Evolutionary conservation across 2,797 vertebrate genomes (phyloP), one percentile per base, ranked within the genome.

Genomic region (Pipistrellus pipistrellus): DNA sequence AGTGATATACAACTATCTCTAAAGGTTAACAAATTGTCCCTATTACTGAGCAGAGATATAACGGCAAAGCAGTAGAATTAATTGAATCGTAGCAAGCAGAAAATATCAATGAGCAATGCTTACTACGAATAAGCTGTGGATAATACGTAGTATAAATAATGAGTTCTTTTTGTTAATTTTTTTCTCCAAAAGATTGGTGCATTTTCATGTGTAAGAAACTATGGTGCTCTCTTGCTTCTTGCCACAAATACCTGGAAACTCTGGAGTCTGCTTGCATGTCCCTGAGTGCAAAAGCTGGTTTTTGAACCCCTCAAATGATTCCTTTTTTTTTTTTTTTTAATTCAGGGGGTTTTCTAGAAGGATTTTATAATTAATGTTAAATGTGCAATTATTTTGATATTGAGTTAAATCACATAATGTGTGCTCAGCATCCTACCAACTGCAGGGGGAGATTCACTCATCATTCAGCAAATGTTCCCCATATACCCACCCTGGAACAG

Each of bases 21-120:
- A 41, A 68, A 84, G 18, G 55, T 94, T 93, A 93, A 81, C 57
- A 91, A 89, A 77, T 73, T 92, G 21, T 86, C 80, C 66, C 14
- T 55, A 72, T 80, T 83, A 59, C 66, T 69, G 41, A 93, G 35
- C 35, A 46, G 23, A 32, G 32, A 55, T 77, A 75, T 57, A 72
- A 84, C 44, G 68, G 53, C 46, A 75, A 78, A 78, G n/a, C 32
- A 68, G 66, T 21, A 38, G 30, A 90, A 48, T 32, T 64, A 64
- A 53, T 27, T 76, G 27, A 82, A 59, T 86, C 23, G 15, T 68
- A 35, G 55, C 69, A 86, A 85, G 14, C 10, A 96, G 44, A 90
- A 35, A 5, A 23, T 59, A 17, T 41, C 59, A 30, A 1, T 81
- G 30, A 90, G 20, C 15, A 53, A 71, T 41, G 12, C 7, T 62